Base-by-base conservation (phyloP, 2,113 vertebrate genomes). In the Puma concolor region DNA sequence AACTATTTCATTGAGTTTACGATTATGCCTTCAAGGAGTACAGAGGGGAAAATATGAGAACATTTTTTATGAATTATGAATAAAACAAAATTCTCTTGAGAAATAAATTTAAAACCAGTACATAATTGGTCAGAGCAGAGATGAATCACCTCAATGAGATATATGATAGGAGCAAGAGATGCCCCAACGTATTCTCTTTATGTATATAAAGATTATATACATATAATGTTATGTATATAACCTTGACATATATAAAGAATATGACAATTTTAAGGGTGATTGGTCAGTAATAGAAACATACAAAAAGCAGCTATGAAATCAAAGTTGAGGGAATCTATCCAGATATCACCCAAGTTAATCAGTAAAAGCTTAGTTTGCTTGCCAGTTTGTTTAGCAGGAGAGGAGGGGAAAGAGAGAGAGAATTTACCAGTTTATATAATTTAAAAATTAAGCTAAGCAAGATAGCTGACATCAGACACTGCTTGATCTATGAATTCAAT, bases 51-150 rank as follows among this genome's bases (percentile, higher is more conserved):
- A 81, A 31, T 38, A 66, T n/a, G 8, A 66, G 7, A 93, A 79
- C 9, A 8, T 60, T 21, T 23, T 54, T 54, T 54, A 54, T 19
- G 57, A 60, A 23, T 41, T 82, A 12, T 2, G 88, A 85, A 77
- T 64, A 72, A 96, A 88, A 96, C 31, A 74, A 66, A 95, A 25
- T 76, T 74, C 44, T 29, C n/a, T 84, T 38, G 60, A 67, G 31
- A 81, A 93, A 74, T 76, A 84, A 19, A 64, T 64, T 69, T 85
- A 67, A 88, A 44, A 84, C 10, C 50, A 90, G 44, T 54, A 33
- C 10, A 15, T 48, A 71, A 67, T 50, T 50, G 14, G 27, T 80
- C 66, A 67, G 36, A 57, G 38, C 31, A 76, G 21, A 77, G 38
- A n/a, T 21, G 33, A 89, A 83, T 76, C 19, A 48, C 36, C 6